Conservation (phyloP, 2,113 vertebrate genomes). For the Mirounga angustirostris region DNA sequence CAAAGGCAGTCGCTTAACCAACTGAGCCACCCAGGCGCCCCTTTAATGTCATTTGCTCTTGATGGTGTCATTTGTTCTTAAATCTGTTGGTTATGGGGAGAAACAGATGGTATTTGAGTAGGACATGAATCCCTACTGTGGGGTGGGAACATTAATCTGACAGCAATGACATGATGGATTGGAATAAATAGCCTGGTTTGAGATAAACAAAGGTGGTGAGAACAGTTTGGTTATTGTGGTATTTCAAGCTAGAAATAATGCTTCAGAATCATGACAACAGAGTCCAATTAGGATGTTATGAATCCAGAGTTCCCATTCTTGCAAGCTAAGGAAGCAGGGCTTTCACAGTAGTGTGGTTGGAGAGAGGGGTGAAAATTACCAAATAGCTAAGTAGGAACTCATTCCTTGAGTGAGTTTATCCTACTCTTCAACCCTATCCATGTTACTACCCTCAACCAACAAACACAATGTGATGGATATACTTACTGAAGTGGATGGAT, state of each 20-base stretch:
- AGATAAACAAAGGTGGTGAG: not conserved
- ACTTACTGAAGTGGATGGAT: not conserved
- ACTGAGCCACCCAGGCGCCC: too few species aligned
- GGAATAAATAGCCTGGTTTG: not conserved
- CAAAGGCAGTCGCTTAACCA: too few species aligned
- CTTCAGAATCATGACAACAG: not conserved
- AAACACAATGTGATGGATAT: not conserved
- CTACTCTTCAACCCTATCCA: not conserved
- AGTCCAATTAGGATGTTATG: not conserved
- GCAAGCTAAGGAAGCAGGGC: not conserved
- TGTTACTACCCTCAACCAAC: not conserved
- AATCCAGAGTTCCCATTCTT: not conserved
- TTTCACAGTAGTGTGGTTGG: not conserved
- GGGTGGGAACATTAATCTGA: not conserved
- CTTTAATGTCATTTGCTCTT: not conserved
- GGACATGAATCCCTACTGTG: not conserved
- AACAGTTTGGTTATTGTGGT: not conserved
- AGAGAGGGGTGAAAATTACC: not conserved
- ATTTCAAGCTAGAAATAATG: constrained; percentile 27
- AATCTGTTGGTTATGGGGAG: not conserved
- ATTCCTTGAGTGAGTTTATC: not conserved
- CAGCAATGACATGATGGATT: not conserved
- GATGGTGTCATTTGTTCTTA: not conserved
- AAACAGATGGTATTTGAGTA: not conserved
- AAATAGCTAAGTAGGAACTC: not conserved